Conservation (phyloP, 2,113 vertebrate species). For the Campylorhamphus procurvoides region DNA sequence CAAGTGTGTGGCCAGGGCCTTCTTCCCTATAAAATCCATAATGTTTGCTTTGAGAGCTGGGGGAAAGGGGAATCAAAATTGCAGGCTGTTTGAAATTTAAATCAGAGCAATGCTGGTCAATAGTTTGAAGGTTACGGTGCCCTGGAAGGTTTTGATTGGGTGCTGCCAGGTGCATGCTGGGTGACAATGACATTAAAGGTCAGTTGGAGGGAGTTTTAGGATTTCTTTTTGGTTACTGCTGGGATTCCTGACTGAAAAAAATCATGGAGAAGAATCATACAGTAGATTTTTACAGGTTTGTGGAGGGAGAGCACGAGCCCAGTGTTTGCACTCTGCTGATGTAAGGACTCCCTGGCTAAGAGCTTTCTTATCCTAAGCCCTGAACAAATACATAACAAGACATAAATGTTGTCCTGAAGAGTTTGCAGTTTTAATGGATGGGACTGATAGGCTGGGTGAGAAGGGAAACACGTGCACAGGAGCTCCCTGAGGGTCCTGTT, state of each 20-base stretch:
- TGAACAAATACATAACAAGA: background rate
- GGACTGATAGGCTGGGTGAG: background rate
- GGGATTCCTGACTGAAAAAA: background rate
- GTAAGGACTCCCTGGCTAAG: background rate
- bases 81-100: constrained; percentile 81
- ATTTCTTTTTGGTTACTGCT: background rate
- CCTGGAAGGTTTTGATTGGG: constrained; percentile 50
- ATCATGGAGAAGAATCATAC: background rate
- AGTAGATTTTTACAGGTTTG: background rate
- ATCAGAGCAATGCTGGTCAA: constrained; percentile 75
- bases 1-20: constrained; percentile 61
- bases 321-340: background rate
- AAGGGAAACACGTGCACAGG: background rate
- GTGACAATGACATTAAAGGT: constrained; percentile 47
- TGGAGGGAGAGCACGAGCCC: background rate
- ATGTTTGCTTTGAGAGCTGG: constrained; percentile 72
- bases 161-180: background rate
- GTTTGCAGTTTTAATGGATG: background rate
- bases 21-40: constrained; percentile 81
- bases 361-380: background rate
- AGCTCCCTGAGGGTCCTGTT: background rate
- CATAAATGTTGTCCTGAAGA: background rate
- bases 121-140: constrained; percentile 63
- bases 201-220: background rate
- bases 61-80: constrained; percentile 70